These are phyloP conservation scores for Lordiphosa collinella DNA, from an alignment of 1,140 invertebrate genomes.

Conservation along the genomic window DNA sequence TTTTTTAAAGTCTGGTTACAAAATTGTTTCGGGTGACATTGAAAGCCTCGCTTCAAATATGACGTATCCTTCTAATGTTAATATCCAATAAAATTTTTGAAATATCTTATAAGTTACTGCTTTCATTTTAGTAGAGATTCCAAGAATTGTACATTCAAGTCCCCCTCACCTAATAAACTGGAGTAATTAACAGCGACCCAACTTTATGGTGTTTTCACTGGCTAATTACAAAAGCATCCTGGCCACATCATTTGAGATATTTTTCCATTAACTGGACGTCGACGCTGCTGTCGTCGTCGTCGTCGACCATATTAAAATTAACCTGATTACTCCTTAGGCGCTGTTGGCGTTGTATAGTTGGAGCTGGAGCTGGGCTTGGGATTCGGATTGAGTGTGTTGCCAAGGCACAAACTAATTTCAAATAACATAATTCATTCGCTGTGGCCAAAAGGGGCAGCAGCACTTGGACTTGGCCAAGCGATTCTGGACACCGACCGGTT, in stretches of 20 bases:
- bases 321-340: constrained; percentile 78
- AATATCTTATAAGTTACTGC: no score
- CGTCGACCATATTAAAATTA: constrained; percentile 74
- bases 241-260: constrained; percentile 75
- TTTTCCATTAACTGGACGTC: constrained; percentile 70
- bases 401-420: constrained; percentile 77
- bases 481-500: constrained; percentile 43
- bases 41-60: no score
- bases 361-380: constrained; percentile 32
- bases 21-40: no score
- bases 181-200: constrained; percentile 35
- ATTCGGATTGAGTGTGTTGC: constrained; percentile 31
- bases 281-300: constrained; percentile 51
- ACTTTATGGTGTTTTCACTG: constrained; percentile 37
- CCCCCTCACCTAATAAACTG: no score
- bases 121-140: no score
- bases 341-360: constrained; percentile 39
- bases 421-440: constrained; percentile 79
- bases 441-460: constrained; percentile 42
- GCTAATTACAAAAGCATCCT: constrained; percentile 75
- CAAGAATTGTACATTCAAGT: no score
- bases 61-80: no score
- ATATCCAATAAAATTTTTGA: no score
- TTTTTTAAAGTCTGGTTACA: no score
- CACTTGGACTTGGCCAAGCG: constrained; percentile 34